phyloP scores from a whole-genome alignment of 2,797 vertebrate species.

The Gambelia wislizenii region DNA sequence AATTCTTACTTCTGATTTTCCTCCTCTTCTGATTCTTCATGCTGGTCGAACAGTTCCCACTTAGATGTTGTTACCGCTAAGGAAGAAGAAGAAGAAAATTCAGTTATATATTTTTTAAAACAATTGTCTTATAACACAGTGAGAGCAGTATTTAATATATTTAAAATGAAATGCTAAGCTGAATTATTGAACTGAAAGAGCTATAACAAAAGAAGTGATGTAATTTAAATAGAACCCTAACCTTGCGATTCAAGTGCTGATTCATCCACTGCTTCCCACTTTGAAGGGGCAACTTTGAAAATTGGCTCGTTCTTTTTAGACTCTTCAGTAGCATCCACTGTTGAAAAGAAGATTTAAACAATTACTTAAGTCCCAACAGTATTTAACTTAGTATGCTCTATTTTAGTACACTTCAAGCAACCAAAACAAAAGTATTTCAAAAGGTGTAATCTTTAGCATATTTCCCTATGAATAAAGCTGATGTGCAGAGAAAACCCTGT shows the following conservation, averaged over 20 bases:
- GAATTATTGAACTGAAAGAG: not conserved
- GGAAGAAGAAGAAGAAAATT: constrained; percentile 28
- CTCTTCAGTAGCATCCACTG: constrained; percentile 87
- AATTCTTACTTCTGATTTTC: constrained; percentile 87
- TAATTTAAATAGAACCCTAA: constrained; percentile 69
- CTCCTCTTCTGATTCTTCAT: constrained; percentile 88
- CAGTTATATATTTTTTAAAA: constrained; percentile 2
- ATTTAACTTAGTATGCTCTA: not conserved
- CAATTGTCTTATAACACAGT: constrained; percentile 18
- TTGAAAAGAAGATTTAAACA: constrained; percentile 30
- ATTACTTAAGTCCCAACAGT: not conserved
- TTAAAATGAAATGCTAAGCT: not conserved
- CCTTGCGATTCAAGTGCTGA: constrained; percentile 92
- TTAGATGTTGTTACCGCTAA: constrained; percentile 97
- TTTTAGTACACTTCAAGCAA: not conserved
- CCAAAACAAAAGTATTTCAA: not conserved
- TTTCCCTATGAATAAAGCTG: not conserved
- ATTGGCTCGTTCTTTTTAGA: constrained; percentile 89
- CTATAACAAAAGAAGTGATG: not conserved
- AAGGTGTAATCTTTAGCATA: not conserved
- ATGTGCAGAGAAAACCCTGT: not conserved
- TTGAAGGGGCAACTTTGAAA: constrained; percentile 97
- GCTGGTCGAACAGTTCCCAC: constrained; percentile 96
- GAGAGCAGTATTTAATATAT: not conserved
- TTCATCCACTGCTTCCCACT: constrained; percentile 98